Conservation (phyloP, 2,888 invertebrate genomes). For the Oligia fasciuncula region DNA sequence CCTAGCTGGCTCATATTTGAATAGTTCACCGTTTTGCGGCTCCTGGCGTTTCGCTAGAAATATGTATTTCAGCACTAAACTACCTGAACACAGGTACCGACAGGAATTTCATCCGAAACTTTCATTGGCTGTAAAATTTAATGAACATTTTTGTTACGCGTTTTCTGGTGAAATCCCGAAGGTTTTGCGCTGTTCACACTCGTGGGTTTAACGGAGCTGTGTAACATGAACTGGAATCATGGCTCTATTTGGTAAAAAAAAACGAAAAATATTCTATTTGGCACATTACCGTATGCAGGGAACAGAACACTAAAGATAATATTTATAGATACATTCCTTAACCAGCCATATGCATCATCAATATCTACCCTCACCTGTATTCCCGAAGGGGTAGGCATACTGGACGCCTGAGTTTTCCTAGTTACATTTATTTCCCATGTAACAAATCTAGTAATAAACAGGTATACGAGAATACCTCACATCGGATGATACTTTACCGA, state of each 20-base stretch:
- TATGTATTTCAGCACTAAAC: slow-evolving; percentile 78
- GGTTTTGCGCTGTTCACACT: slow-evolving; percentile 39
- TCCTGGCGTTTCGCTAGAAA: slow-evolving; percentile 74
- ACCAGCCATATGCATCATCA: no score
- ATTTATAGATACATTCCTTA: not conserved
- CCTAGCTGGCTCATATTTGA: slow-evolving; percentile 74
- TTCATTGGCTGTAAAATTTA: slow-evolving; percentile 72
- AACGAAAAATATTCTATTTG: not conserved
- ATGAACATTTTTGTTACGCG: slow-evolving; percentile 69
- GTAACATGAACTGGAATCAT: not conserved
- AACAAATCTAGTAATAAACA: no score
- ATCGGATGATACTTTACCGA: not conserved
- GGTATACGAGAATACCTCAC: not conserved
- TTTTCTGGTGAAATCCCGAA: slow-evolving; percentile 30
- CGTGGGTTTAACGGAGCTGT: slow-evolving; percentile 8
- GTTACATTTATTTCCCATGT: not conserved
- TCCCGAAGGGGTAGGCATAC: not conserved
- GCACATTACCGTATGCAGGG: not conserved
- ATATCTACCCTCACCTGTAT: not conserved
- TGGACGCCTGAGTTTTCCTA: not conserved
- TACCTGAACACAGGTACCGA: slow-evolving; percentile 45
- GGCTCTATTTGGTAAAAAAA: not conserved
- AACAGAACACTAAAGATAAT: not conserved
- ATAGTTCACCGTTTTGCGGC: slow-evolving; percentile 75
- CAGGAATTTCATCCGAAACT: slow-evolving; percentile 72